A percentile compares a stretch with the other conserved stretches of the same genome.
These are phyloP conservation scores for Gobionotothen gibberifrons DNA, from an alignment of 2,797 vertebrate genomes.

Conservation along the genomic window DNA sequence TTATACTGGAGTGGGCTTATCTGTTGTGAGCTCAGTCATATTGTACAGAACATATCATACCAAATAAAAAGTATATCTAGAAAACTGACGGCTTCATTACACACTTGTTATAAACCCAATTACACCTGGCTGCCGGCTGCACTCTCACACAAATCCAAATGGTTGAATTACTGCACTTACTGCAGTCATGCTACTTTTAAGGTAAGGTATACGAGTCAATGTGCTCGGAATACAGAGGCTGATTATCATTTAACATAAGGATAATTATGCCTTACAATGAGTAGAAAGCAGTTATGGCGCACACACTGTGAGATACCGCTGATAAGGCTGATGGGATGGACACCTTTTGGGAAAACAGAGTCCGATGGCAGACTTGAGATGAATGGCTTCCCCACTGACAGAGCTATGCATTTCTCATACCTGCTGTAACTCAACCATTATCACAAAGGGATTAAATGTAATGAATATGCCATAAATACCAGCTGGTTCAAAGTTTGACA, in stretches of 20 bases:
- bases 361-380: constrained; percentile 47
- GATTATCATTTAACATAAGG: constrained; percentile 48
- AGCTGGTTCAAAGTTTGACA: constrained; percentile 66
- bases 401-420: constrained; percentile 45
- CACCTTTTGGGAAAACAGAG: constrained; percentile 31
- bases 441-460: constrained; percentile 69
- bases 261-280: constrained; percentile 20
- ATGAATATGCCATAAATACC: constrained; percentile 68
- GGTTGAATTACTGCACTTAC: constrained; percentile 50
- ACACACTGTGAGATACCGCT: neutral
- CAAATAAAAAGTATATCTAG: neutral
- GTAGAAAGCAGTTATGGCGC: constrained; percentile 7
- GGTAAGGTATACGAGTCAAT: constrained; percentile 71
- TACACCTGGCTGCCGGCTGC: constrained; percentile 47
- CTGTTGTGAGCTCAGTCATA: neutral
- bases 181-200: constrained; percentile 37
- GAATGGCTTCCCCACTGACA: constrained; percentile 50
- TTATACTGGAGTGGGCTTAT: neutral
- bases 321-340: neutral
- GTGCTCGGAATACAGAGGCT: constrained; percentile 30
- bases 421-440: constrained; percentile 57
- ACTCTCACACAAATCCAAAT: constrained; percentile 54
- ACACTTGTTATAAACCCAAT: constrained; percentile 55
- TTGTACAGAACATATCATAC: neutral
- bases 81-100: constrained; percentile 46